Evolutionary conservation across 2,888 invertebrate genomes (phyloP).

Genomic region (Pollenia griseotomentosa): DNA sequence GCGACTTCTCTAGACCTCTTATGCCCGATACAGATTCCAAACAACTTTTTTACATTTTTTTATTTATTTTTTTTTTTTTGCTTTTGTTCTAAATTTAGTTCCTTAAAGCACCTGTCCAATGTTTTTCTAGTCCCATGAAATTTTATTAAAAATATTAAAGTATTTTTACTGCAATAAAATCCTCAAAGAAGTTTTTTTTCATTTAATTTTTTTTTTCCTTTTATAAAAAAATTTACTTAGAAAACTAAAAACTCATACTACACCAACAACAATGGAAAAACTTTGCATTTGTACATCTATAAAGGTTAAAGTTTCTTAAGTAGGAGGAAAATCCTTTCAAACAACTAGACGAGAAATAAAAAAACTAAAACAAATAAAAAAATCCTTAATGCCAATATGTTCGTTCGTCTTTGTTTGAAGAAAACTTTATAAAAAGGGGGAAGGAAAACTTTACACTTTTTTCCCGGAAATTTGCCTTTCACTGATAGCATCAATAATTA

Average conservation of each 20-base stretch:
- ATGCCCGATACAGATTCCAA: too few relatives aligned
- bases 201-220: background rate
- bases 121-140: too few relatives aligned
- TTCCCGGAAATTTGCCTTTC: constrained; percentile 57
- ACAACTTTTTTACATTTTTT: too few relatives aligned
- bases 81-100: too few relatives aligned
- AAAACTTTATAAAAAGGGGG: constrained; percentile 15
- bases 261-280: constrained; percentile 46
- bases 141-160: background rate
- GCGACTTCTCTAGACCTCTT: too few relatives aligned
- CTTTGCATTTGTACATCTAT: constrained; percentile 1
- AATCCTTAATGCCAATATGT: constrained; percentile 1
- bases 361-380: background rate
- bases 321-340: constrained; percentile 43
- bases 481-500: constrained; percentile 65
- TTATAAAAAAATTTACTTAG: background rate
- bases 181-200: background rate
- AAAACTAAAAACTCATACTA: background rate
- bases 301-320: constrained; percentile 46
- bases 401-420: background rate
- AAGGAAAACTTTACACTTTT: constrained; percentile 49
- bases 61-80: too few relatives aligned
- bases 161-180: background rate
- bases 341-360: constrained; percentile 18
- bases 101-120: too few relatives aligned